Evolutionary conservation across 2,797 vertebrate genomes (phyloP), one percentile per base, ranked within the genome.

Genomic region (Tenualosa ilisha): DNA sequence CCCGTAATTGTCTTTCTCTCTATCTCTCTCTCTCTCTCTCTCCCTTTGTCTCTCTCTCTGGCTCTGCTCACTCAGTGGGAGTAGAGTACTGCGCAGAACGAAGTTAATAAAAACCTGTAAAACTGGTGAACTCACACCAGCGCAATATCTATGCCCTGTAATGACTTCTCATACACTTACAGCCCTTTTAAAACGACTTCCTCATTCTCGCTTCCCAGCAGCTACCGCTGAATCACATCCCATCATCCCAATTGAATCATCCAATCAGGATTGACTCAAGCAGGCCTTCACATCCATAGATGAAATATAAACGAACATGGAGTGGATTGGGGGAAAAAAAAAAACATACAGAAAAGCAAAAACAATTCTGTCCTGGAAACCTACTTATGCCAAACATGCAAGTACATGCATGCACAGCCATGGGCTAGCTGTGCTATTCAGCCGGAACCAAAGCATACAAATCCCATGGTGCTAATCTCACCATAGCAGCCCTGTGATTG

Each of bases 321-420:
- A 75, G 17, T 7, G 17, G 40, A 43, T 6, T 5, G 31, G 24
- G 26, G 63, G 26, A 26, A n/a, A n/a, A 20, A 31, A 20, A 22
- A 43, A 15, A 40, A 75, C 31, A 72, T 72, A 4, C 17, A 6
- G 20, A 72, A 13, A 68, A 26, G 43, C 37, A 43, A 43, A 17
- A 75, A 75, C 26, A 79, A 40, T 54, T 31, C 88, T 88, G 81
- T 87, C 89, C 86, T 82, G 83, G 85, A 92, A 91, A 90, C 83
- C 24, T 51, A 83, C 89, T 88, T 86, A 72, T n/a, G 20, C 37
- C 81, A 90, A 89, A 63, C 86, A 85, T 86, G 15, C 81, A 68
- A 87, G 40, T 72, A 72, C 59, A 61, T 46, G 72, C 72, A 79
- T 79, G 72, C 72, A 79, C 46, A 79, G 46, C 15, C 72, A 46